Conservation (phyloP, 2,888 invertebrate species). For the Synanthedon formicaeformis region DNA sequence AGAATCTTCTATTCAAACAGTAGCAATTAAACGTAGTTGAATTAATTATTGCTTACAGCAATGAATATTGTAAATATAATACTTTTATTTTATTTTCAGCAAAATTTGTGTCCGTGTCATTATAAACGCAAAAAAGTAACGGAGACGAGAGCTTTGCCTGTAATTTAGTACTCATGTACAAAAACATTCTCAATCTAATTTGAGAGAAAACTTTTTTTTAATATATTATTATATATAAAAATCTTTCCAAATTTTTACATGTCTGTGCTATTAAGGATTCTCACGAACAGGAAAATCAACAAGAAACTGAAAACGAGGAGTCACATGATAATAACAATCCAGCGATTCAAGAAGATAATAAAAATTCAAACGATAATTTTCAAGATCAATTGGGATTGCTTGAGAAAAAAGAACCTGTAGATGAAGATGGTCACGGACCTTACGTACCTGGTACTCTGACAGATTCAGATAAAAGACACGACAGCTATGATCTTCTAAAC, state of each 20-base stretch:
- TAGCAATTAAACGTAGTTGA: no score
- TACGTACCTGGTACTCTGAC: constrained; percentile 71
- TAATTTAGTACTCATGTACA: background rate
- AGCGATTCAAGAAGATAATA: constrained; percentile 5
- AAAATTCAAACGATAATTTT: constrained; percentile 10
- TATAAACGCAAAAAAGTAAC: constrained; percentile 19
- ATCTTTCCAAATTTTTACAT: constrained; percentile 36
- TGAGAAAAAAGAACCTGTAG: constrained; percentile 36
- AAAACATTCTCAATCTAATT: no score
- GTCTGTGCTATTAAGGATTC: constrained; percentile 55
- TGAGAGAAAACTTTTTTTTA: no score
- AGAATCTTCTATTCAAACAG: no score
- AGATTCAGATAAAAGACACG: constrained; percentile 59
- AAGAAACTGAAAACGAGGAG: constrained; percentile 7
- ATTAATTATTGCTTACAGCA: no score
- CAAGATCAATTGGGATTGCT: constrained; percentile 39
- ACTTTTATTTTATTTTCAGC: constrained; percentile 41
- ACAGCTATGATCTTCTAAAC: constrained; percentile 52
- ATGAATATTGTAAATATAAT: background rate
- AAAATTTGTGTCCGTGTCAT: constrained; percentile 42
- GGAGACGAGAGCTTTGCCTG: background rate
- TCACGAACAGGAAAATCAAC: constrained; percentile 18
- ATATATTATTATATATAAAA: background rate
- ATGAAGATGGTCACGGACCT: constrained; percentile 43
- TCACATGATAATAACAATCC: constrained; percentile 9